Percentiles rank a stretch among this genome's conserved stretches.
Evolutionary conservation across 2,113 vertebrate genomes (phyloP).

Genomic region (Elachura formosa): DNA sequence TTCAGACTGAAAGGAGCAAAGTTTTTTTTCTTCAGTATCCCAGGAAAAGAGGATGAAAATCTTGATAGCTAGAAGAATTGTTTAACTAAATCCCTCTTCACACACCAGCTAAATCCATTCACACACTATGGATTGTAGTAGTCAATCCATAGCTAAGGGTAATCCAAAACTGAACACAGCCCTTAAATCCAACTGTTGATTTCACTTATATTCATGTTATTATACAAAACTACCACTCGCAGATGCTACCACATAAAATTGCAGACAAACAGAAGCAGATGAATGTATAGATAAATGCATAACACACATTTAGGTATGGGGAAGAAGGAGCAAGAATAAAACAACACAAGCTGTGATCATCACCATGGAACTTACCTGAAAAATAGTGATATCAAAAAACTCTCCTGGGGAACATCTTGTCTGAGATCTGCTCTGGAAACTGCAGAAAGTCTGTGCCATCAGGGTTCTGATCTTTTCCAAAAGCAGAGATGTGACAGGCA

Average conservation of each 20-base stretch:
- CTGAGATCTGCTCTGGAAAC: background rate
- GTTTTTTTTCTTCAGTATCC: background rate
- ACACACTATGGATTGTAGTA: too few relatives aligned
- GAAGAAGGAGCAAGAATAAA: background rate
- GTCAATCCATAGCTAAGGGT: background rate
- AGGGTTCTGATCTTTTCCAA: background rate
- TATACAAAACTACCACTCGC: background rate
- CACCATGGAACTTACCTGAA: background rate
- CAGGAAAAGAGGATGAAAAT: background rate
- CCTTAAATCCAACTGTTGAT: conserved; percentile 24
- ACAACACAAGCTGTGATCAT: background rate
- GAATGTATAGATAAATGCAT: background rate
- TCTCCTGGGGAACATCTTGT: background rate
- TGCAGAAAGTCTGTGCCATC: background rate
- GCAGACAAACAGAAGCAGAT: conserved; percentile 48
- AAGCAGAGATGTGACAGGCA: background rate
- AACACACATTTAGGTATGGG: background rate
- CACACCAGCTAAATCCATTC: background rate
- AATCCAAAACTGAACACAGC: background rate
- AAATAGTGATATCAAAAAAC: background rate
- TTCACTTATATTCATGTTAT: background rate
- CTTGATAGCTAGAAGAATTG: background rate
- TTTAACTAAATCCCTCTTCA: background rate
- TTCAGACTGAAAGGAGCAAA: background rate
- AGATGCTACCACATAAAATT: conserved; percentile 18